These are phyloP conservation scores for Megaptera novaeangliae DNA, from an alignment of 2,113 vertebrate species.

Conservation along the genomic window DNA sequence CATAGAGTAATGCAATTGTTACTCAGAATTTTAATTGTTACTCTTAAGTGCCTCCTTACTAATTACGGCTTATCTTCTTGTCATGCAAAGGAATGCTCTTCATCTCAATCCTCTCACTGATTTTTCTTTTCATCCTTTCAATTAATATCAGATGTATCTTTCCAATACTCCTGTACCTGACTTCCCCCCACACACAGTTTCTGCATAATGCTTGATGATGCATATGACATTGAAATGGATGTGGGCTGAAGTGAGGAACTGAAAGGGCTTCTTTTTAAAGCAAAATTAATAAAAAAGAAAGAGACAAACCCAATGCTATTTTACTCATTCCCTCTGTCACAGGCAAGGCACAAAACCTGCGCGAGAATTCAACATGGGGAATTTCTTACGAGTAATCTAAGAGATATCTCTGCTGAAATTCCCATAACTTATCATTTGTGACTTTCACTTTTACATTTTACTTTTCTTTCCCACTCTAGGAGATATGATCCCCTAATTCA, in stretches of 20 bases:
- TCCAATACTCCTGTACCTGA: not conserved
- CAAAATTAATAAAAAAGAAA: not conserved
- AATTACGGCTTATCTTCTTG: not conserved
- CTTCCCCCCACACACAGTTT: not conserved
- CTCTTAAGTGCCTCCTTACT: not conserved
- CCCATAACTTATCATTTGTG: not conserved
- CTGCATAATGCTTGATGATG: not conserved
- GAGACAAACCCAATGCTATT: not conserved
- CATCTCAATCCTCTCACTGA: not conserved
- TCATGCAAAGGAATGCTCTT: not conserved
- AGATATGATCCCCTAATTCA: constrained; percentile 88
- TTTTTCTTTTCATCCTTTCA: not conserved
- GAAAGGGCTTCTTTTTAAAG: not conserved
- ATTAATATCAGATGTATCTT: not conserved
- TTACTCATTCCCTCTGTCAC: not conserved
- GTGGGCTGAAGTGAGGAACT: not conserved
- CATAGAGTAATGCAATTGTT: not conserved
- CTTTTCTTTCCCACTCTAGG: constrained; percentile 62
- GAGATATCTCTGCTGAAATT: not conserved
- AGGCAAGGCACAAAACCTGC: not conserved
- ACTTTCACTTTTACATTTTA: not conserved
- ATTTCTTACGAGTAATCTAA: too few relatives aligned
- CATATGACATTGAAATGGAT: not conserved
- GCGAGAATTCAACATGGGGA: not conserved
- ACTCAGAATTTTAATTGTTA: not conserved